Conservation (phyloP, 1,140 invertebrate genomes). For the Megalopta genalis region DNA sequence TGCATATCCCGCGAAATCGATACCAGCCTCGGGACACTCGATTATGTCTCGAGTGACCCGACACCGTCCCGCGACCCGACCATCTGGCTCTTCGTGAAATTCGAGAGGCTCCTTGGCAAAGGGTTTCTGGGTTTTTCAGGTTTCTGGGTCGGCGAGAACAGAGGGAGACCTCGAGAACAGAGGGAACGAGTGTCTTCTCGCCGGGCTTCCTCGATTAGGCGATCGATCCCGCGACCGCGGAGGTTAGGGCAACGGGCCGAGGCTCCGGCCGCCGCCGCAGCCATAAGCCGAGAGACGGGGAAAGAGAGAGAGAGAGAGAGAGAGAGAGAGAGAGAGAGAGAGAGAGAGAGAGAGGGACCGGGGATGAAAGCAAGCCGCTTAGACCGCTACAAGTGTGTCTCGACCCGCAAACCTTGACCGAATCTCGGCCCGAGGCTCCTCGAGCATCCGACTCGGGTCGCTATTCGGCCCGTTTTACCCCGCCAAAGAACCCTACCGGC, state of each 20-base stretch:
- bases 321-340: not conserved
- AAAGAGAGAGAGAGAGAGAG: not conserved
- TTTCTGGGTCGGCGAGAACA: constrained; percentile 15
- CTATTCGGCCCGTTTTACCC: too few species aligned
- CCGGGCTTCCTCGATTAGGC: constrained; percentile 14
- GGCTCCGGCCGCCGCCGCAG: not conserved
- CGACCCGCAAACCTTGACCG: constrained; percentile 33
- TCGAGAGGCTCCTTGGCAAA: not conserved
- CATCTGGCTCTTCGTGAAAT: not conserved
- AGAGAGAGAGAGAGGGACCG: not conserved
- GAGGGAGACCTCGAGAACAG: too few species aligned
- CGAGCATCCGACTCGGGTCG: not conserved
- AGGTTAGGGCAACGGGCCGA: not conserved
- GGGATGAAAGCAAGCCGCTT: constrained; percentile 10
- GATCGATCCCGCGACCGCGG: constrained; percentile 1
- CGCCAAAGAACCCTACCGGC: constrained; percentile 19
- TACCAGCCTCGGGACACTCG: too few species aligned
- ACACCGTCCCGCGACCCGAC: not conserved
- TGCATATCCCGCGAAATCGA: too few species aligned
- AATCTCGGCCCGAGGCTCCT: not conserved
- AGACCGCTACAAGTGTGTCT: not conserved
- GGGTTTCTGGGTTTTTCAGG: constrained; percentile 6
- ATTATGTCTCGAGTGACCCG: too few species aligned
- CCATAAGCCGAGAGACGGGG: not conserved
- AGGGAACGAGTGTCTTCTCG: not conserved